Evolutionary conservation across 2,797 vertebrate species (phyloP).

Genomic region (Molossus molossus): DNA sequence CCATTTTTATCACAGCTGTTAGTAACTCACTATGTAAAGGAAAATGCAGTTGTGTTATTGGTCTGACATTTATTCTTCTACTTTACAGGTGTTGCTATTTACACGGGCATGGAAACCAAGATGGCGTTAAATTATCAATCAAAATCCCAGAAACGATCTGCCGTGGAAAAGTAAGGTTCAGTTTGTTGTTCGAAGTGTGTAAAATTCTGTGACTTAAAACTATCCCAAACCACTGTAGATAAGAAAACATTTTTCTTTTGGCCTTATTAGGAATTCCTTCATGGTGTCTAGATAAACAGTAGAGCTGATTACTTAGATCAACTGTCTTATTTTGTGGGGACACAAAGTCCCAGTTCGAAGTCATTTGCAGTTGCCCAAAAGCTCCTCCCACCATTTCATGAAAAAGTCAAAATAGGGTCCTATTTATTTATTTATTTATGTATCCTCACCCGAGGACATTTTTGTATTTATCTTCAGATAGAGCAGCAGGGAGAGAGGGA

Average conservation of each 20-base stretch:
- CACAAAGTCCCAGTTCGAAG: rapidly evolving
- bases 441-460: no score
- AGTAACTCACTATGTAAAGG: rapidly evolving
- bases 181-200: rapidly evolving
- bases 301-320: rapidly evolving
- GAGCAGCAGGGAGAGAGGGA: no score
- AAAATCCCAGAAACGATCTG: conserved; percentile 98
- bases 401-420: background rate
- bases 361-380: background rate
- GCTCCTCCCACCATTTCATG: background rate
- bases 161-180: conserved; percentile 96
- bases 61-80: conserved; percentile 38
- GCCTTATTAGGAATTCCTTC: rapidly evolving
- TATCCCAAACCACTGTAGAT: rapidly evolving
- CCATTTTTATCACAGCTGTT: rapidly evolving
- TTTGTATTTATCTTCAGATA: no score
- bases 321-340: rapidly evolving
- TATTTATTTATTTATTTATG: background rate
- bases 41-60: rapidly evolving
- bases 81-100: conserved; percentile 95
- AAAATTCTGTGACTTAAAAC: background rate
- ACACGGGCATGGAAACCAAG: conserved; percentile 99
- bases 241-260: rapidly evolving
- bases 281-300: background rate
- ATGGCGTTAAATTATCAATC: conserved; percentile 99